Conservation (phyloP, 2,797 vertebrate genomes). For the Manis crassicaudata region DNA sequence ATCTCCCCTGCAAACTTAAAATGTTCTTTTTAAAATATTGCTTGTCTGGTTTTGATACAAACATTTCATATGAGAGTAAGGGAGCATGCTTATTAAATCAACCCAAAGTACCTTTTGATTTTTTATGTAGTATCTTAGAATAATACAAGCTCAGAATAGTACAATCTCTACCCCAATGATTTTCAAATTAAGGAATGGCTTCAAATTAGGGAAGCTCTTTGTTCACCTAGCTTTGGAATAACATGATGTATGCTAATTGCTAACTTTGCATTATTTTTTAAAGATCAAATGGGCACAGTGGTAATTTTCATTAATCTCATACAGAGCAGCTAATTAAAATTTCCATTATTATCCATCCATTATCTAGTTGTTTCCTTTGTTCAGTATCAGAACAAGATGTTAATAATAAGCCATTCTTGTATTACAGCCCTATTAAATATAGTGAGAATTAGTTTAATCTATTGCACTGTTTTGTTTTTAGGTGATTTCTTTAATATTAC, state of each 20-base stretch:
- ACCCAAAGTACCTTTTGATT: not conserved
- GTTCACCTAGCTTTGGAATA: slow-evolving; percentile 85
- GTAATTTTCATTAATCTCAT: slow-evolving; percentile 91
- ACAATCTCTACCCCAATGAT: slow-evolving; percentile 84
- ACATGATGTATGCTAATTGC: slow-evolving; percentile 89
- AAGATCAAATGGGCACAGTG: slow-evolving; percentile 86
- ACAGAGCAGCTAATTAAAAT: slow-evolving; percentile 90
- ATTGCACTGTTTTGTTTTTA: slow-evolving; percentile 61
- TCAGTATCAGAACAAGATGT: slow-evolving; percentile 78
- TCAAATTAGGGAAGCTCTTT: slow-evolving; percentile 88
- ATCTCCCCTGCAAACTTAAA: not conserved
- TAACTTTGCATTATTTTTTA: slow-evolving; percentile 88
- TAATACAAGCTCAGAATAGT: not conserved
- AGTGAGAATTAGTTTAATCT: slow-evolving; percentile 74
- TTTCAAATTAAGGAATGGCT: slow-evolving; percentile 89
- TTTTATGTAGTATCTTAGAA: slow-evolving; percentile 3
- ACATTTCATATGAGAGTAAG: not conserved
- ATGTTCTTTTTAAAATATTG: slow-evolving; percentile 27
- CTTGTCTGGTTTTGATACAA: slow-evolving; percentile 11
- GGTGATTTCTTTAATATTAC: slow-evolving; percentile 60
- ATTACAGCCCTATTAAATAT: slow-evolving; percentile 66
- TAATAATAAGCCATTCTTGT: slow-evolving; percentile 81
- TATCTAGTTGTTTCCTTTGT: slow-evolving; percentile 83
- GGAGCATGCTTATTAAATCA: not conserved
- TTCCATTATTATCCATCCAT: slow-evolving; percentile 85